These are phyloP conservation scores for Elgaria multicarinata DNA, from an alignment of 2,113 vertebrate genomes.

Conservation along the genomic window DNA sequence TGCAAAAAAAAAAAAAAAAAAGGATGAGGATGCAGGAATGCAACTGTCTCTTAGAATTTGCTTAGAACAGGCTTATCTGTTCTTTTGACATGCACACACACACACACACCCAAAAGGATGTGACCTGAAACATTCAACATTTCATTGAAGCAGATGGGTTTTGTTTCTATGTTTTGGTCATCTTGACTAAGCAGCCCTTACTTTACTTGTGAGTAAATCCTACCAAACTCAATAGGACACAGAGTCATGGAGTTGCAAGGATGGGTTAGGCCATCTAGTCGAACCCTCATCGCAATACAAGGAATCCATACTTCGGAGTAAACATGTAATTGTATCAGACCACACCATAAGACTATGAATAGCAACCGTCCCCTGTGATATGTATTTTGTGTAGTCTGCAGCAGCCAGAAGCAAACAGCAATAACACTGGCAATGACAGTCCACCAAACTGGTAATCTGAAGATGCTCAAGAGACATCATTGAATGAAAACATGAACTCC, in stretches of 20 bases:
- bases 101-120: too few species aligned
- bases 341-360: not conserved
- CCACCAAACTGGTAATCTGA: not conserved
- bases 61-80: not conserved
- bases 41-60: not conserved
- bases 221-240: not conserved
- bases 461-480: not conserved
- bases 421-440: not conserved
- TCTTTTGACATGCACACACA: not conserved
- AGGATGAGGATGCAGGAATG: not conserved
- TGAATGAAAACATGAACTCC: not conserved
- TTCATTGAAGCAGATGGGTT: not conserved
- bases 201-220: not conserved
- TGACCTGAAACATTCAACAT: not conserved
- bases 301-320: not conserved
- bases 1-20: too few species aligned
- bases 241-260: not conserved
- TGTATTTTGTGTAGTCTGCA: not conserved
- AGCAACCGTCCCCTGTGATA: not conserved
- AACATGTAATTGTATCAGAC: not conserved
- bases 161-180: not conserved
- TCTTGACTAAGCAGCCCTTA: not conserved
- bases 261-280: not conserved
- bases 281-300: not conserved
- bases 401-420: not conserved